Base-by-base conservation (phyloP, 2,888 invertebrate genomes). In the Lithophane semibrunnea region DNA sequence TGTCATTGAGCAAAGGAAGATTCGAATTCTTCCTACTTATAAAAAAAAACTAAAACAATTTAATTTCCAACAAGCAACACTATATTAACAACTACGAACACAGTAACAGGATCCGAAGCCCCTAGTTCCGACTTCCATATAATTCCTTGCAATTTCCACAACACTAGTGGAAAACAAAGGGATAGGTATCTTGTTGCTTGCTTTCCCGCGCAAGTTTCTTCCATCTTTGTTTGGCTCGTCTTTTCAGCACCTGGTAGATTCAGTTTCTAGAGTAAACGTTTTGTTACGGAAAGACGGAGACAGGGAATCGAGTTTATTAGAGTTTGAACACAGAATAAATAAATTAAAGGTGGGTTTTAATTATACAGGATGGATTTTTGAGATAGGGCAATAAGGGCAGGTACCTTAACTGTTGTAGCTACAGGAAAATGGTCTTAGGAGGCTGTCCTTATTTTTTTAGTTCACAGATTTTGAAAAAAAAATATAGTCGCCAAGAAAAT, bases 81-180 rank as follows among this genome's bases (percentile, higher is more conserved):
- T 16, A 21, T 13, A 24, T 16, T 21, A 63, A 49, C 68, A 49
- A 37, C 21, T 10, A 44, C 10, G 0, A 37, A 37, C 29, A 16
- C 29, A 56, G 44, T 42, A 54, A 75, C 18, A 69, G 42, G 49
- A 68, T n/a, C 58, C 16, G 21, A 58, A 56, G 47, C 21, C 3
- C 21, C 29, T 24, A 54, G 24, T 78, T 76, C 5, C 47, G 5
- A 65, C 29, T 47, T 77, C 56, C 56, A n/a, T 56, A 24, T 24
- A 58, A 24, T 58, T 58, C 65, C 44, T 37, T 37, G 47, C 54
- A 77, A 75, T 77, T 75, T 75, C 29, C 54, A 78, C 78, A 37
- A 47, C 21, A 66, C 37, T n/a, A 24, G 16, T 56, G 47, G 18
- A 58, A 74, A 78, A 68, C 56, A 76, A 76, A 67, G 7, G 2